Evolutionary conservation across 2,888 invertebrate genomes (phyloP).

Genomic region (Platycheirus rosarum): DNA sequence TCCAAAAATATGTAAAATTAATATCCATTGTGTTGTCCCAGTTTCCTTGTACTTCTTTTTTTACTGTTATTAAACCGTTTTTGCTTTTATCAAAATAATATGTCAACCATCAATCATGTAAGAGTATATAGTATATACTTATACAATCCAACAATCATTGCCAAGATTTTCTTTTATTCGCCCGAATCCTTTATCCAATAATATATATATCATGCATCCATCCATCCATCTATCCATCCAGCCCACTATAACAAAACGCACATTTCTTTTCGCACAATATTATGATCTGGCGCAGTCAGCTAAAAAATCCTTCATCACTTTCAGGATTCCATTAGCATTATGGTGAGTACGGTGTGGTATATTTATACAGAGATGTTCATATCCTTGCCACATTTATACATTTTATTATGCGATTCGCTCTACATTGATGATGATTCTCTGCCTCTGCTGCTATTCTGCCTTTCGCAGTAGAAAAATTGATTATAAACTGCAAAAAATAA

Average conservation of each 20-base stretch:
- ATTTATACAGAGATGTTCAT: no score
- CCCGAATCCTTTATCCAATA: conserved; percentile 1
- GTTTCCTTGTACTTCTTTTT: not conserved
- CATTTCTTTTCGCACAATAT: conserved; percentile 43
- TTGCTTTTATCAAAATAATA: conserved; percentile 55
- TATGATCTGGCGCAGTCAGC: conserved; percentile 67
- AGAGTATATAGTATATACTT: no score
- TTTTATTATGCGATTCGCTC: conserved; percentile 48
- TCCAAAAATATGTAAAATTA: not conserved
- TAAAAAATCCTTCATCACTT: conserved; percentile 69
- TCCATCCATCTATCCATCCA: not conserved
- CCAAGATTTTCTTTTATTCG: conserved; percentile 47
- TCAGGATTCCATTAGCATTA: conserved; percentile 73
- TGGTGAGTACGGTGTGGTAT: no score
- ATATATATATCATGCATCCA: not conserved
- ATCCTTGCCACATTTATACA: conserved; percentile 59
- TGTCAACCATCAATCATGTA: conserved; percentile 72
- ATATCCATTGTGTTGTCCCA: conserved; percentile 4
- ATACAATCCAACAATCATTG: conserved; percentile 55
- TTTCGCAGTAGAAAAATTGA: conserved; percentile 47
- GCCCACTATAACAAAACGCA: conserved; percentile 39
- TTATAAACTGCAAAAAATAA: conserved; percentile 57
- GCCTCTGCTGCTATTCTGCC: not conserved
- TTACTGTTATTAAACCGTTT: conserved; percentile 13
- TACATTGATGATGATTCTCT: conserved; percentile 46